phyloP scores from a whole-genome alignment of 1,140 invertebrate species.

The Venturia canescens region DNA sequence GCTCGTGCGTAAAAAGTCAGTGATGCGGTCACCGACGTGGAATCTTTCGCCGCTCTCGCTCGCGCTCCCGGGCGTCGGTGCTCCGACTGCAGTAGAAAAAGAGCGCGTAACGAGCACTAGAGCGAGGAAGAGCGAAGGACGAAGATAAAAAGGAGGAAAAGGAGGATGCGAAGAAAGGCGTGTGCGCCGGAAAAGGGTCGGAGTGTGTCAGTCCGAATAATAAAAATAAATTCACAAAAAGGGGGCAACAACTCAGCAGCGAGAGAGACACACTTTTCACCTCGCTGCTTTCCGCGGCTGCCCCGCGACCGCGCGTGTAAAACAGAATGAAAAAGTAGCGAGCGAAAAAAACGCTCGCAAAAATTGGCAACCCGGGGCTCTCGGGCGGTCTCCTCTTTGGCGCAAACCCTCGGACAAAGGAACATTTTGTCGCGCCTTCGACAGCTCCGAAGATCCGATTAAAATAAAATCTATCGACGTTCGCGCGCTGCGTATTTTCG shows the following conservation, averaged over 20 bases:
- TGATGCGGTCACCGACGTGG: slow-evolving; percentile 61
- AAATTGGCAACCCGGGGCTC: slow-evolving; percentile 50
- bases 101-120: slow-evolving; percentile 25
- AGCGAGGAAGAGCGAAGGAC: neutral
- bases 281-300: neutral
- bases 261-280: slow-evolving; percentile 43
- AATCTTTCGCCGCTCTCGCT: slow-evolving; percentile 44
- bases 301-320: too few species aligned
- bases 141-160: neutral
- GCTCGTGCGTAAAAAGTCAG: slow-evolving; percentile 57
- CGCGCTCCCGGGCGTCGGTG: slow-evolving; percentile 13
- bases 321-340: slow-evolving; percentile 39
- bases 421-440: slow-evolving; percentile 66
- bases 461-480: slow-evolving; percentile 68
- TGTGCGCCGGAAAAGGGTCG: neutral
- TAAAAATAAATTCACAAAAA: slow-evolving; percentile 38
- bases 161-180: slow-evolving; percentile 31
- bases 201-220: slow-evolving; percentile 34
- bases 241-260: neutral
- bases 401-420: slow-evolving; percentile 59
- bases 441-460: slow-evolving; percentile 55
- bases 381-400: slow-evolving; percentile 27
- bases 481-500: slow-evolving; percentile 1
- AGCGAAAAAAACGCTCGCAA: slow-evolving; percentile 57
- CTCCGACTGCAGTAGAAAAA: slow-evolving; percentile 37